Conservation (phyloP, 2,888 invertebrate species). For the Stomorhina lunata region DNA sequence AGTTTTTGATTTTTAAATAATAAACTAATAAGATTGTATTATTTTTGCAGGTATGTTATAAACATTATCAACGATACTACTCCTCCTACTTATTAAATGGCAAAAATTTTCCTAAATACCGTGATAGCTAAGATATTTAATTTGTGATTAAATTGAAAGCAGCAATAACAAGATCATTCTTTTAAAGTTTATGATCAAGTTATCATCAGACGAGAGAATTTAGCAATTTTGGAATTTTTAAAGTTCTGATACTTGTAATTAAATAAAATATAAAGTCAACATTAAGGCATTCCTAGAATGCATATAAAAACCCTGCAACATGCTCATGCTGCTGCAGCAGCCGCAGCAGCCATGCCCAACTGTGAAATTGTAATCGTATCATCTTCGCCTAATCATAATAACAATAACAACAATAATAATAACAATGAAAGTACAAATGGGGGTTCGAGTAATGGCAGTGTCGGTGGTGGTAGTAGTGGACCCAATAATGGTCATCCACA, state of each 20-base stretch:
- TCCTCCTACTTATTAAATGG: conserved; percentile 28
- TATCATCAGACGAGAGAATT: conserved; percentile 1
- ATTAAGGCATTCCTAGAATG: conserved; percentile 68
- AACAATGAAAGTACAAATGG: conserved; percentile 67
- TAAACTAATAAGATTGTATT: background rate
- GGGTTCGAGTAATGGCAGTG: conserved; percentile 68
- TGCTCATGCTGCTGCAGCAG: conserved; percentile 75
- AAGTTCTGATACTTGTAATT: conserved; percentile 25
- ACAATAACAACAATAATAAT: conserved; percentile 71
- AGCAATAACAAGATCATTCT: conserved; percentile 23
- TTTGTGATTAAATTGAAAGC: conserved; percentile 19
- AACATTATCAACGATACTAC: conserved; percentile 7
- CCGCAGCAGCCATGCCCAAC: conserved; percentile 76
- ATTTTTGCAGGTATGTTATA: conserved; percentile 1
- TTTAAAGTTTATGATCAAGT: conserved; percentile 38
- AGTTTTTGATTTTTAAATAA: background rate
- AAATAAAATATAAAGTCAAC: background rate
- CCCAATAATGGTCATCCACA: conserved; percentile 73
- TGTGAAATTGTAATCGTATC: conserved; percentile 79
- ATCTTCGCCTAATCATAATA: conserved; percentile 75
- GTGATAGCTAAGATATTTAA: conserved; percentile 21
- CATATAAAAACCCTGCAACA: conserved; percentile 77
- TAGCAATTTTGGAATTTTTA: conserved; percentile 28
- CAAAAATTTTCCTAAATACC: conserved; percentile 41
- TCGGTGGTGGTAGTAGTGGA: conserved; percentile 68